Percentiles rank a stretch among this genome's conserved stretches.
phyloP scores from a whole-genome alignment of 2,797 vertebrate species.

The Brachyalestes nurse region DNA sequence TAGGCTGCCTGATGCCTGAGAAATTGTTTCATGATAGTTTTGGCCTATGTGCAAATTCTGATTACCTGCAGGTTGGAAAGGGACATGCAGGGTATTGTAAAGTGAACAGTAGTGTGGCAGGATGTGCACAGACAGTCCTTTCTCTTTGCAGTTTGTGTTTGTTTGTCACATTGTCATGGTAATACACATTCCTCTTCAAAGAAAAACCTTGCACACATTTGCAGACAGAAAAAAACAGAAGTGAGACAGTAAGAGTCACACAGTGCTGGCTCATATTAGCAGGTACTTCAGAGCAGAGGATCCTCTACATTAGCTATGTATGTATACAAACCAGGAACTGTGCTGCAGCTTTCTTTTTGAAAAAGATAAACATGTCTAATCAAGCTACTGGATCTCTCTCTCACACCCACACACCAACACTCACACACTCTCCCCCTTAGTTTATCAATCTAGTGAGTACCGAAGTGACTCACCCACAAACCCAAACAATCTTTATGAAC shows the following conservation, averaged over 20 bases:
- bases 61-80: no score
- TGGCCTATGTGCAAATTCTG: no score
- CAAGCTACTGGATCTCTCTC: background rate
- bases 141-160: background rate
- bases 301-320: background rate
- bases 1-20: no score
- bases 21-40: no score
- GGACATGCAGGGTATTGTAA: background rate
- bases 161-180: background rate
- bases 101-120: background rate
- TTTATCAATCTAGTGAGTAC: constrained; percentile 9
- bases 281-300: background rate
- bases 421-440: background rate
- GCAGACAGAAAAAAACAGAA: background rate
- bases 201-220: no score
- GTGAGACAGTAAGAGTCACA: background rate
- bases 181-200: background rate
- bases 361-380: background rate
- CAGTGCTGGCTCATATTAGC: background rate
- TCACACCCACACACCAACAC: constrained; percentile 55
- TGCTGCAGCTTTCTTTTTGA: background rate
- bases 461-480: constrained; percentile 48
- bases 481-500: constrained; percentile 44
- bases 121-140: background rate
- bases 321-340: background rate